phyloP scores from a whole-genome alignment of 2,888 invertebrate genomes.

The Campoplex nolae region DNA sequence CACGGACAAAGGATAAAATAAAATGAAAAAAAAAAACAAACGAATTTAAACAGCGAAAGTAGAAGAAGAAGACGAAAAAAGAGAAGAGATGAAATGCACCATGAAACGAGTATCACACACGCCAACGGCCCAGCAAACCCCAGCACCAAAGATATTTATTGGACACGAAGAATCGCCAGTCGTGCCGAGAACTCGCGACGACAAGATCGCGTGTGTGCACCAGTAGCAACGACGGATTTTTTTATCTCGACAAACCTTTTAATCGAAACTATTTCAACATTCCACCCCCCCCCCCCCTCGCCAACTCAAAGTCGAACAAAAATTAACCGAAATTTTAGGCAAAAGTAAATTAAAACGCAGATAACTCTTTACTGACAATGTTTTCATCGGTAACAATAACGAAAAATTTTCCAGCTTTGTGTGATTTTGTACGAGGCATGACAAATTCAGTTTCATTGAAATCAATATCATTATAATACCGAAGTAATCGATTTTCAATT shows the following conservation, averaged over 20 bases:
- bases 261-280: conserved; percentile 19
- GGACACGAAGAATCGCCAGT: conserved; percentile 34
- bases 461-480: neutral
- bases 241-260: conserved; percentile 29
- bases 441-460: neutral
- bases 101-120: conserved; percentile 43
- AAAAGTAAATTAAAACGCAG: too few species aligned
- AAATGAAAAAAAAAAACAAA: neutral
- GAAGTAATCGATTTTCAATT: neutral
- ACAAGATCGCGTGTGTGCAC: conserved; percentile 32
- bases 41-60: conserved; percentile 46
- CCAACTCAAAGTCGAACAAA: neutral
- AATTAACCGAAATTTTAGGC: neutral
- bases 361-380: neutral
- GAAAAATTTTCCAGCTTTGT: neutral
- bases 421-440: neutral
- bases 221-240: conserved; percentile 2
- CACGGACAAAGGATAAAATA: conserved; percentile 35
- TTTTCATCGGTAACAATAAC: neutral
- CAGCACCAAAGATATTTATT: conserved; percentile 39
- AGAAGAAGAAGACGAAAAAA: conserved; percentile 31
- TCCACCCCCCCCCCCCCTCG: neutral
- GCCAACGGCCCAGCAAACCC: conserved; percentile 19
- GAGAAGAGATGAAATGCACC: conserved; percentile 20
- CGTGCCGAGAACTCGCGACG: conserved; percentile 11